Evolutionary conservation across 2,113 vertebrate genomes (phyloP).

Genomic region (Anseranas semipalmata): DNA sequence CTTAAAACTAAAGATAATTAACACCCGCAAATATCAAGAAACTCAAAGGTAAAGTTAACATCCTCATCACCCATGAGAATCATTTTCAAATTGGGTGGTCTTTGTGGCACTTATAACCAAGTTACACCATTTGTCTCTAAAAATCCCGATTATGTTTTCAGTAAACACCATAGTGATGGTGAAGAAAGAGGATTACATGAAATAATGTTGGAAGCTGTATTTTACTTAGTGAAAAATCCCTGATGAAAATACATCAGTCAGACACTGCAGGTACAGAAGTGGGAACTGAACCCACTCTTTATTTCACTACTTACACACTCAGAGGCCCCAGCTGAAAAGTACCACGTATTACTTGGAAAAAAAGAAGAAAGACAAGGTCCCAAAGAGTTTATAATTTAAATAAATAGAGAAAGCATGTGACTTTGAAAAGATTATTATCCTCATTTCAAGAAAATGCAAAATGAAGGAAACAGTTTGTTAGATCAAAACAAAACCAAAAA

Average conservation of each 20-base stretch:
- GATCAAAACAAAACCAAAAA: not conserved
- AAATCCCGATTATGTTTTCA: not conserved
- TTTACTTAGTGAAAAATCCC: not conserved
- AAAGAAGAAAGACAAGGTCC: not conserved
- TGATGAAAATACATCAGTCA: not conserved
- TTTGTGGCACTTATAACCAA: not conserved
- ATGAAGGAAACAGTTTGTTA: not conserved
- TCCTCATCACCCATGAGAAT: not conserved
- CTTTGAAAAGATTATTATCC: not conserved
- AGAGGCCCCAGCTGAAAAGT: not conserved
- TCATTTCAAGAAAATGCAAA: not conserved
- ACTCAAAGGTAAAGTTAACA: not conserved
- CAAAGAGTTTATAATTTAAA: not conserved
- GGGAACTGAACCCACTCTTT: not conserved
- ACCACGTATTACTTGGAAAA: not conserved
- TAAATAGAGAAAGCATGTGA: not conserved
- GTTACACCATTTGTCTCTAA: not conserved
- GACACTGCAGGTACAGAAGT: not conserved
- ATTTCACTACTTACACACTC: not conserved
- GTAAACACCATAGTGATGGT: not conserved
- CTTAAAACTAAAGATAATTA: not conserved
- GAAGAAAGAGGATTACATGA: not conserved
- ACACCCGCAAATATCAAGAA: not conserved
- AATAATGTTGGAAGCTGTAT: not conserved
- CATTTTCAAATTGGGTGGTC: not conserved